Percentiles rank a stretch among this genome's conserved stretches.
These are phyloP conservation scores for Anastrepha obliqua DNA, from an alignment of 1,140 invertebrate species.

Conservation along the genomic window DNA sequence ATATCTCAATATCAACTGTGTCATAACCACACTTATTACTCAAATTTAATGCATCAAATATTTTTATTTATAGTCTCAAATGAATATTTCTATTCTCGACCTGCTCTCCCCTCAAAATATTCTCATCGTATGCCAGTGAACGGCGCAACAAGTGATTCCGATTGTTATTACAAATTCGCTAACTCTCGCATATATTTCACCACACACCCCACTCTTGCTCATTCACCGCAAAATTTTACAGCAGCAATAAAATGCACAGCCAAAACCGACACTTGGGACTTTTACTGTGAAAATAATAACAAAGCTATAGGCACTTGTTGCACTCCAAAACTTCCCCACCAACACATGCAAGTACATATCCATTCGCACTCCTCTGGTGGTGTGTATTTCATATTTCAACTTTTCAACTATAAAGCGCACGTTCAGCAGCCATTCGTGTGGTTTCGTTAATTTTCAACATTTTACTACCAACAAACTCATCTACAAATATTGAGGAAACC, in stretches of 20 bases:
- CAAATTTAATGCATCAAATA: no score
- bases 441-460: slow-evolving; percentile 27
- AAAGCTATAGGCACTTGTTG: not conserved
- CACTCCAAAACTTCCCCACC: not conserved
- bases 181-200: not conserved
- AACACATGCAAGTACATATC: not conserved
- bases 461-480: not conserved
- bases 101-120: no score
- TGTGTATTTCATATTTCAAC: slow-evolving; percentile 21
- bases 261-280: not conserved
- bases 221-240: not conserved
- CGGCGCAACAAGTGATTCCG: not conserved
- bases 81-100: no score
- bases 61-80: no score
- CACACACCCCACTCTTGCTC: not conserved
- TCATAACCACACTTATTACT: no score
- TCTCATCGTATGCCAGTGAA: not conserved
- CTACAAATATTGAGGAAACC: not conserved
- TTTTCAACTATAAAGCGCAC: not conserved
- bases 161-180: not conserved
- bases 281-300: not conserved
- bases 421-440: not conserved
- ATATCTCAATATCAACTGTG: no score
- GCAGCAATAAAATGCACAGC: not conserved
- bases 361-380: not conserved